Base-by-base conservation (phyloP, 2,888 invertebrate genomes). In the Caenorhabditis wallacei region DNA sequence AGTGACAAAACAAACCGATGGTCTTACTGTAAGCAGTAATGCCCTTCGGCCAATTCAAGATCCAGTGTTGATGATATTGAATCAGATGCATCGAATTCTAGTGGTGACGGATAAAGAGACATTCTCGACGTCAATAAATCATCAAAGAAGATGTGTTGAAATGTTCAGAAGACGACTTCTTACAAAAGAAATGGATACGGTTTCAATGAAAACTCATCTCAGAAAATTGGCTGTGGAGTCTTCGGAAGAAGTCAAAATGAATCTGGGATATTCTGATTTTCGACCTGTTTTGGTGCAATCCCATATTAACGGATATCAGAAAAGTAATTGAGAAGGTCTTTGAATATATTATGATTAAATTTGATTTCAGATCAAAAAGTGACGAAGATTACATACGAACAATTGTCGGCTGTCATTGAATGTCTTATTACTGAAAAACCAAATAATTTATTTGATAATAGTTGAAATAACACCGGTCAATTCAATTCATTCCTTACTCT, bases 181-280 rank as follows among this genome's bases (percentile, higher is more conserved):
- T n/a, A n/a, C n/a, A n/a, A n/a, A 82, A 24, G 80, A 82, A 2
- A 76, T 79, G 22, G 72, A 80, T 11, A 69, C 85, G 2, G 84
- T 84, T 22, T 54, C 69, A 37, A 88, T 88, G 57, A 89, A 89
- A 57, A 81, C 75, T 24, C 86, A 89, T 68, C 71, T 89, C 24
- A 74, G 89, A 68, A 88, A 87, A 71, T 48, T 89, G 63, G 83
- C 85, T 0, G 57, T 66, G 13, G 87, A 88, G 61, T 68, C 81
- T 13, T 68, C 71, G 0, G 88, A 88, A n/a, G 82, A 84, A 30
- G 76, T 88, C 40, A 72, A 80, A 18, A 69, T 89, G 59, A 85
- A 89, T 53, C 74, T 89, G n/a, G 88, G 88, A 1, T 89, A 86
- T 56, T 76, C 86, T 0, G 89, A 89, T 70, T 89, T 82, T 56